These are phyloP conservation scores for Aspiorhynchus laticeps DNA, from an alignment of 2,113 vertebrate genomes.

Conservation along the genomic window DNA sequence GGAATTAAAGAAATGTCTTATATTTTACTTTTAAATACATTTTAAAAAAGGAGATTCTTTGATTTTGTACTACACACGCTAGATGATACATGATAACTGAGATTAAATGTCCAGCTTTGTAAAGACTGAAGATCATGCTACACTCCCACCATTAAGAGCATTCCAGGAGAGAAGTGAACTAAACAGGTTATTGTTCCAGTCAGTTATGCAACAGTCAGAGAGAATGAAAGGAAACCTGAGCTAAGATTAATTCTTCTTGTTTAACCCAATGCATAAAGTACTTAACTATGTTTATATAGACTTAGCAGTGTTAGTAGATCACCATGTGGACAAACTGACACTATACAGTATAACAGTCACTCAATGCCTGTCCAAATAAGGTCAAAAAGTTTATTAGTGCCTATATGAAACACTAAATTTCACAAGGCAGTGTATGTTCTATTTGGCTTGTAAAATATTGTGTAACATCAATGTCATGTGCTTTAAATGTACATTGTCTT, in stretches of 20 bases:
- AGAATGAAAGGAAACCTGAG: not conserved
- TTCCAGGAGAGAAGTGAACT: not conserved
- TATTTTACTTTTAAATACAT: not conserved
- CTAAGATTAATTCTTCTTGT: not conserved
- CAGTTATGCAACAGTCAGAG: not conserved
- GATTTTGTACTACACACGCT: not conserved
- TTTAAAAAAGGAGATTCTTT: not conserved
- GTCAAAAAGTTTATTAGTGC: not conserved
- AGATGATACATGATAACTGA: not conserved
- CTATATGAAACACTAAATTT: not conserved
- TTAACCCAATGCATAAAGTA: not conserved
- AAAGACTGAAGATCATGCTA: not conserved
- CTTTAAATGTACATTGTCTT: not conserved
- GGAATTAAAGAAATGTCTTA: too few relatives aligned
- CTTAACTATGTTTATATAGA: not conserved
- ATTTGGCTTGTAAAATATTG: not conserved
- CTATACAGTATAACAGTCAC: not conserved
- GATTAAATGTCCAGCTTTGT: conserved; percentile 19
- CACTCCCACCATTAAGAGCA: not conserved
- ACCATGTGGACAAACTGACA: not conserved
- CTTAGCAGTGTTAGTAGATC: not conserved
- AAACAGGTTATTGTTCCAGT: not conserved
- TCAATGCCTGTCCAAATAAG: not conserved
- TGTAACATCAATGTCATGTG: not conserved
- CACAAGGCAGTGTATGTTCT: not conserved